Evolutionary conservation across 2,113 vertebrate genomes (phyloP).

Genomic region (Nycticebus coucang): DNA sequence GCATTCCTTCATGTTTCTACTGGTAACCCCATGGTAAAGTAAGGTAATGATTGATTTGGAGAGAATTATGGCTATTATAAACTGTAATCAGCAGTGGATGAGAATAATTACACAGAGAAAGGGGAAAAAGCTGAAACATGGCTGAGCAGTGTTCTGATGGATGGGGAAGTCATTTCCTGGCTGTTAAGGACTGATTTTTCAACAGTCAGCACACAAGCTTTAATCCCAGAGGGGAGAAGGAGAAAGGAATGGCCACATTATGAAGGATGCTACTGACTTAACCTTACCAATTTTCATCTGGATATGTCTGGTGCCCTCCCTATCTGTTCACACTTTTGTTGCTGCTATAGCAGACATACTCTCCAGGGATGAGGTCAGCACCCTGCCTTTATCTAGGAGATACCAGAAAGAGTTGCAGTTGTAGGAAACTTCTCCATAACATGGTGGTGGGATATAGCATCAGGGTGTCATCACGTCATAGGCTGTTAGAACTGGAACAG

Average conservation of each 20-base stretch:
- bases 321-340: constrained; percentile 2
- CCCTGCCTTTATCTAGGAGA: neutral
- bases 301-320: neutral
- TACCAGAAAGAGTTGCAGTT: neutral
- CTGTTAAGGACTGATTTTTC: constrained; percentile 87
- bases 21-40: constrained; percentile 83
- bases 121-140: constrained; percentile 80
- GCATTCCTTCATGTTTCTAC: constrained; percentile 80
- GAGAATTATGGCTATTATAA: constrained; percentile 89
- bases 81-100: constrained; percentile 87
- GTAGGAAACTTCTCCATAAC: neutral
- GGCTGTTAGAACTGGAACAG: neutral
- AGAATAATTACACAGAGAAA: constrained; percentile 86
- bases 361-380: neutral
- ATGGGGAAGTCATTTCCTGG: constrained; percentile 88
- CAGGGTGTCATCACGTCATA: fast-evolving
- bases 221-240: constrained; percentile 71
- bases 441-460: neutral
- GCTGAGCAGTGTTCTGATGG: constrained; percentile 88
- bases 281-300: constrained; percentile 49
- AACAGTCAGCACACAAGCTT: constrained; percentile 83
- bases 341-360: neutral
- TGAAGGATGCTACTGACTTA: constrained; percentile 79
- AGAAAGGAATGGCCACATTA: constrained; percentile 69
- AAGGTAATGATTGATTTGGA: constrained; percentile 86